Percentiles rank a stretch among this genome's conserved stretches.
phyloP scores from a whole-genome alignment of 2,888 invertebrate genomes.

The Elmis aenea region DNA sequence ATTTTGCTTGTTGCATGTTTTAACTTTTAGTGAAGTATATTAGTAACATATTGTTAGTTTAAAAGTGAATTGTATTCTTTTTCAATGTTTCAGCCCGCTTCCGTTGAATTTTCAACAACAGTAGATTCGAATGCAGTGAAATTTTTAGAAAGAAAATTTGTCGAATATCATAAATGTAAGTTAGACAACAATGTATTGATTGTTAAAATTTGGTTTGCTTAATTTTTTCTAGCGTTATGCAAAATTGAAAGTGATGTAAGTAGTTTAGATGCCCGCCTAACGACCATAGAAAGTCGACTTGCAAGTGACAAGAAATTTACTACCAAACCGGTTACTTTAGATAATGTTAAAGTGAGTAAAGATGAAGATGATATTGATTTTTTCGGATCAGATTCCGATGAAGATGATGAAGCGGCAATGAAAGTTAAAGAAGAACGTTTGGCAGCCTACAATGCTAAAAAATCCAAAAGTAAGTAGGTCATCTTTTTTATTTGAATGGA shows the following conservation, averaged over 20 bases:
- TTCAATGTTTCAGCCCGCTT: slow-evolving; percentile 16
- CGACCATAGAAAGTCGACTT: slow-evolving; percentile 37
- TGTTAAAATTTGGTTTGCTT: slow-evolving; percentile 2
- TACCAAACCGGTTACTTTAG: slow-evolving; percentile 4
- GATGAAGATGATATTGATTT: slow-evolving; percentile 71
- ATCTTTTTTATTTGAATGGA: neutral
- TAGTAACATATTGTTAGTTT: no score
- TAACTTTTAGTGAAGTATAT: no score
- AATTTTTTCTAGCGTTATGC: slow-evolving; percentile 1
- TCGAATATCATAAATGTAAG: slow-evolving; percentile 37
- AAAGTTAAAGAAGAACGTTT: slow-evolving; percentile 78
- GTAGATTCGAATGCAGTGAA: slow-evolving; percentile 35
- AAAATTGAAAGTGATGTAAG: slow-evolving; percentile 4
- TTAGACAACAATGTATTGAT: slow-evolving; percentile 10
- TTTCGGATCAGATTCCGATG: slow-evolving; percentile 78
- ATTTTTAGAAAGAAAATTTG: slow-evolving; percentile 38
- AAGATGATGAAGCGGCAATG: slow-evolving; percentile 67
- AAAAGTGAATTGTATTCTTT: no score
- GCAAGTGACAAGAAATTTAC: slow-evolving; percentile 21
- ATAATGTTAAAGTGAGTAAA: slow-evolving; percentile 25
- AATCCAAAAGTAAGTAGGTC: slow-evolving; percentile 69
- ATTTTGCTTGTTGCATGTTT: no score
- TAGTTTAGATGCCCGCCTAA: slow-evolving; percentile 27
- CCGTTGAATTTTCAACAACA: slow-evolving; percentile 10
- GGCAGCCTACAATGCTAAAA: slow-evolving; percentile 86